Percentiles rank a stretch among this genome's conserved stretches.
phyloP scores from a whole-genome alignment of 2,888 invertebrate species.

The Drosophila subsilvestris region DNA sequence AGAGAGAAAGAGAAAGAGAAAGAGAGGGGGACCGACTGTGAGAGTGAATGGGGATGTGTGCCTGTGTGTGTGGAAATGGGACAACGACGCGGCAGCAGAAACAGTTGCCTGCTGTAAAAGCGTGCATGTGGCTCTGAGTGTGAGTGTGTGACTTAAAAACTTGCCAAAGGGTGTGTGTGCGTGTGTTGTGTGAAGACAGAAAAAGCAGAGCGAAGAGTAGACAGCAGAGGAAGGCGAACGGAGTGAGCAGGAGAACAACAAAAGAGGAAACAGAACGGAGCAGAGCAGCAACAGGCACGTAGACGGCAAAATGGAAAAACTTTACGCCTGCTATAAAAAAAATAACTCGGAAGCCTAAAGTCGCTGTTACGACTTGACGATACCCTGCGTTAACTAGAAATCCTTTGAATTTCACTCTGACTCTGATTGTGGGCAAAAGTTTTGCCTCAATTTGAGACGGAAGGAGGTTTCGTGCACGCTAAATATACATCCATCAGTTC shows the following conservation, averaged over 20 bases:
- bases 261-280: constrained; percentile 16
- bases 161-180: constrained; percentile 65
- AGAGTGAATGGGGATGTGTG: constrained; percentile 5
- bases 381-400: not conserved
- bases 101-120: constrained; percentile 15
- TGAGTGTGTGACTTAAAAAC: constrained; percentile 52
- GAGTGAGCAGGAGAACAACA: constrained; percentile 45
- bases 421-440: not conserved
- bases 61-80: constrained; percentile 14
- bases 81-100: constrained; percentile 28
- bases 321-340: constrained; percentile 2
- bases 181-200: constrained; percentile 7
- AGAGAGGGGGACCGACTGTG: not conserved
- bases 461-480: not conserved
- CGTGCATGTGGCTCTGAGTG: constrained; percentile 15
- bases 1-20: not conserved
- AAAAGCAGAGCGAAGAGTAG: not conserved
- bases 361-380: not conserved
- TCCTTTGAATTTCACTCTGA: not conserved
- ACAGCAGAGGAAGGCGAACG: constrained; percentile 4
- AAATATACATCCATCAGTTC: not conserved
- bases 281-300: constrained; percentile 45
- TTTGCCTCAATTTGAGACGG: not conserved
- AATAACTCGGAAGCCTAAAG: not conserved
- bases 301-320: constrained; percentile 21